Base-by-base conservation (phyloP, 2,113 vertebrate species). In the Elgaria multicarinata region DNA sequence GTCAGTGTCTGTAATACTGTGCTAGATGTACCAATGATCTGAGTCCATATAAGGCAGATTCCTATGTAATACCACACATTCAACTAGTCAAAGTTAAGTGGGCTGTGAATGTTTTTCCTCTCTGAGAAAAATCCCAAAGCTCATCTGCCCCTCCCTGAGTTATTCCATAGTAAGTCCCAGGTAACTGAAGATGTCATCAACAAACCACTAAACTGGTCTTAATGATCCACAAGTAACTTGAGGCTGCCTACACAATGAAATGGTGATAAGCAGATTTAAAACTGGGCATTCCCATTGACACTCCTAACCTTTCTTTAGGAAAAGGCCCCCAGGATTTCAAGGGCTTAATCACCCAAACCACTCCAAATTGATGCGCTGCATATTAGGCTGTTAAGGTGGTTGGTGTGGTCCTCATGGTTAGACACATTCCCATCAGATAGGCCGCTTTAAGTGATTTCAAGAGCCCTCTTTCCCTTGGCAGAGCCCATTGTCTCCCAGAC, bases 391-490 rank as follows among this genome's bases (percentile, higher is more conserved):
- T 71, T 36, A 72, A 33, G 24, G 42, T 6, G 10, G 22, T 46
- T 13, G 5, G 20, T 6, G 53, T 74, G 20, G 55, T 46, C 55
- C 10, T 3, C 9, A 36, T 24, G 66, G 53, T 66, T 64, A 39
- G 31, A 24, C 33, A 26, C 69, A 67, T 84, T 77, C 62, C 88
- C 72, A 53, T 53, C 71, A 74, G 72, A 58, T 46, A 81, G 67
- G 53, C 78, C 7, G 33, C 8, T 76, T 89, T 67, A 67, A 84
- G 81, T 78, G 58, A 84, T 84, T 84, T 84, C 88, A 85, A 77
- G 81, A 69, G 44, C 74, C 44, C 46, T 77, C 44, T 66, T 80
- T 71, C 66, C 77, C 50, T n/a, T 22, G 31, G 69, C 53, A 14
- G 79, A 83, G 58, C 58, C 72, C 58, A 67, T 84, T 53, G 81